Conservation (phyloP, 1,140 invertebrate species). For the Drosophila rufa region DNA sequence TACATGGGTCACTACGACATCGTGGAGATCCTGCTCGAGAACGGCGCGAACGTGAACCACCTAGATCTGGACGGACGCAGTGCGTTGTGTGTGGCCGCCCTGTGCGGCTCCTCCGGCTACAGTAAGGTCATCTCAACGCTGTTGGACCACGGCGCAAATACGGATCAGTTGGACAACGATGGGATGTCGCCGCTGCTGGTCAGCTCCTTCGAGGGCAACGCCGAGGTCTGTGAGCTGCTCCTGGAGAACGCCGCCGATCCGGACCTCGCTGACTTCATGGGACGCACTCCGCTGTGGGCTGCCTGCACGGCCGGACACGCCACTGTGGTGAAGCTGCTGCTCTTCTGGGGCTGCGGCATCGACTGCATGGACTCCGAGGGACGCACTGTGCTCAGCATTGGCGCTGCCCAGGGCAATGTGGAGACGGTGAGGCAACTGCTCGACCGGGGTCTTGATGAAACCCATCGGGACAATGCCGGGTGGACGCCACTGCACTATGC, state of each 20-base stretch:
- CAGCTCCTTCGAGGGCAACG: conserved; percentile 95
- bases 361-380: conserved; percentile 96
- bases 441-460: conserved; percentile 95
- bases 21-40: conserved; percentile 93
- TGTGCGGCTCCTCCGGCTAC: conserved; percentile 95
- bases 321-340: conserved; percentile 91
- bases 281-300: conserved; percentile 92
- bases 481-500: conserved; percentile 97
- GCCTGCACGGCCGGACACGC: conserved; percentile 95
- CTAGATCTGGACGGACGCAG: conserved; percentile 96
- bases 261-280: conserved; percentile 92
- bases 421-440: conserved; percentile 95
- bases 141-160: conserved; percentile 93
- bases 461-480: conserved; percentile 95
- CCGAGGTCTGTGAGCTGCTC: conserved; percentile 93
- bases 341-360: conserved; percentile 96
- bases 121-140: conserved; percentile 90
- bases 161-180: conserved; percentile 95
- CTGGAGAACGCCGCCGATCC: conserved; percentile 95
- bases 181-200: conserved; percentile 97
- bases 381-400: conserved; percentile 94
- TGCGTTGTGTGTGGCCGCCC: conserved; percentile 95
- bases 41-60: conserved; percentile 94
- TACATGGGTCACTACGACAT: conserved; percentile 97
- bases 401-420: conserved; percentile 93